Evolutionary conservation across 2,888 invertebrate genomes (phyloP).

Genomic region (Rutpela maculata): DNA sequence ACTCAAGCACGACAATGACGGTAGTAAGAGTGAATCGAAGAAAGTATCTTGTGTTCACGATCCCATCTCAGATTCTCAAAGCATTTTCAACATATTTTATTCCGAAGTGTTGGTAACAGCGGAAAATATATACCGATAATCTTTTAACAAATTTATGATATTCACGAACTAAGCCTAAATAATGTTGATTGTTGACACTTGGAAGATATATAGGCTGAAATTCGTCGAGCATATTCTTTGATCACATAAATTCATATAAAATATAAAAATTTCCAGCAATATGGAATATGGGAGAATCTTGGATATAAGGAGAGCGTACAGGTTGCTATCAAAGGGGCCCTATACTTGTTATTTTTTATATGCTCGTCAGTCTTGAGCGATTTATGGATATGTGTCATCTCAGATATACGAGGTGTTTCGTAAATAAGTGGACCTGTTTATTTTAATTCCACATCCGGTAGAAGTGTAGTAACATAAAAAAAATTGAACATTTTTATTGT

Average conservation of each 20-base stretch:
- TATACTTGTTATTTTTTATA: too few species aligned
- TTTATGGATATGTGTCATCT: too few species aligned
- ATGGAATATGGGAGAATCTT: background rate
- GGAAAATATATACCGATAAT: slow-evolving; percentile 4
- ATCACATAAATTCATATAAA: slow-evolving; percentile 7
- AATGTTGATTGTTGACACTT: slow-evolving; percentile 7
- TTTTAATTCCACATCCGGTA: too few species aligned
- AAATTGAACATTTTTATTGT: too few species aligned
- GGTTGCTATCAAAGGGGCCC: too few species aligned
- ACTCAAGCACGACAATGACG: background rate
- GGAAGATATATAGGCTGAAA: slow-evolving; percentile 1
- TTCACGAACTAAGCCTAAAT: slow-evolving; percentile 1
- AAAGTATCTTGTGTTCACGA: background rate
- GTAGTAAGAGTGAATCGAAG: background rate
- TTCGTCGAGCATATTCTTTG: slow-evolving; percentile 4
- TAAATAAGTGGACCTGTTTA: too few species aligned
- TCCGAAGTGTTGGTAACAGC: slow-evolving; percentile 1
- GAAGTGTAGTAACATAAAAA: too few species aligned
- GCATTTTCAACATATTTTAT: background rate
- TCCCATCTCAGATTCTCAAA: background rate
- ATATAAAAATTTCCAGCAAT: background rate
- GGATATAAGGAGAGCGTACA: too few species aligned
- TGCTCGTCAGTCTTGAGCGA: too few species aligned
- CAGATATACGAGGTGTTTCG: too few species aligned
- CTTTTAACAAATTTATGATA: slow-evolving; percentile 7